Evolutionary conservation across 2,113 vertebrate species (phyloP).

Genomic region (Sebastes schlegelii): DNA sequence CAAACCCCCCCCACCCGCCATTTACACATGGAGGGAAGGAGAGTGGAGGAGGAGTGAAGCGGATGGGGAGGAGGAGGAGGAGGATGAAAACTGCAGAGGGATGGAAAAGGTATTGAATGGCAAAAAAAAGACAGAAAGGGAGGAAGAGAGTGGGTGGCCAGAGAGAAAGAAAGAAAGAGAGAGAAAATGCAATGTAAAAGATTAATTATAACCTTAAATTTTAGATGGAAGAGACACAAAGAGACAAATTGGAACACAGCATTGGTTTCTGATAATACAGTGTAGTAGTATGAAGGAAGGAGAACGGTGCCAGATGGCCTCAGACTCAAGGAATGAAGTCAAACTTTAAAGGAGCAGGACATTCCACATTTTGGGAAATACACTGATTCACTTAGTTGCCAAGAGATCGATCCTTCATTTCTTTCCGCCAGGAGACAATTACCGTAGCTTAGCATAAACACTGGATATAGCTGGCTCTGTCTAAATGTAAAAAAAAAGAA

Average conservation of each 20-base stretch:
- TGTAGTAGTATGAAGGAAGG: neutral
- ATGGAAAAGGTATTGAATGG: constrained; percentile 61
- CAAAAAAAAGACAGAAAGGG: neutral
- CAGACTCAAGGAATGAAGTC: neutral
- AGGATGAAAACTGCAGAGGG: constrained; percentile 51
- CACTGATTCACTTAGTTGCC: neutral
- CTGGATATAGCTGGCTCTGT: neutral
- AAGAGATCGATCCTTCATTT: too few species aligned
- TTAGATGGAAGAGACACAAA: neutral
- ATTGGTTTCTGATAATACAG: neutral
- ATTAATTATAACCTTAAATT: constrained; percentile 22
- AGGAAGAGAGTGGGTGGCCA: constrained; percentile 18
- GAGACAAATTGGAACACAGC: neutral
- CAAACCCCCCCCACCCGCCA: constrained; percentile 37
- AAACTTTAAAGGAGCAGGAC: neutral
- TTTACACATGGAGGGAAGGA: constrained; percentile 58
- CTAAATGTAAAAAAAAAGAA: neutral
- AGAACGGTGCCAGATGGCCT: neutral
- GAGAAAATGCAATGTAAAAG: neutral
- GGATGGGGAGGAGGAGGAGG: constrained; percentile 46
- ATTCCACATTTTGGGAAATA: neutral
- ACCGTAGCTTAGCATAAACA: neutral
- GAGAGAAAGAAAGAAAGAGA: neutral
- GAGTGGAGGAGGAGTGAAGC: constrained; percentile 38
- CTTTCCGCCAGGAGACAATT: neutral